Conservation (phyloP, 2,113 vertebrate species). For the Chaetura pelagica region DNA sequence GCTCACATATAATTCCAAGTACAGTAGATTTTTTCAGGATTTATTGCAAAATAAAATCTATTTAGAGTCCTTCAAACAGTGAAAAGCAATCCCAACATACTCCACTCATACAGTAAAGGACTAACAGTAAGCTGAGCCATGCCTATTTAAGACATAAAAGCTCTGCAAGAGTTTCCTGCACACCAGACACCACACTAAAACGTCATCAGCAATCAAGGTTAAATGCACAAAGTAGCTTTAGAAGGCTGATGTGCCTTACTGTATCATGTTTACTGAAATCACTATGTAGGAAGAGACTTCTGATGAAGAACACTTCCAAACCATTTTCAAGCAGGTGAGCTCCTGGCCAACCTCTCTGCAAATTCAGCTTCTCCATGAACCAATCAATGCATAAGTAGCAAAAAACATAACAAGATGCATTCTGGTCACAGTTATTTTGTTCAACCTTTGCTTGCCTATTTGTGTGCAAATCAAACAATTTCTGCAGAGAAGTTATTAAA, state of each 20-base stretch:
- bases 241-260: not conserved
- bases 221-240: not conserved
- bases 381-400: accelerated
- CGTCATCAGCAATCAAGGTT: not conserved
- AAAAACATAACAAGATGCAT: not conserved
- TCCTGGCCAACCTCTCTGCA: not conserved
- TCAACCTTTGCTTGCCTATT: not conserved
- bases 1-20: not conserved
- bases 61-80: not conserved
- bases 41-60: not conserved
- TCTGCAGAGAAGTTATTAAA: not conserved
- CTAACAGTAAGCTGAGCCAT: not conserved
- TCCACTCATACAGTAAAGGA: not conserved
- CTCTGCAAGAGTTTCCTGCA: not conserved
- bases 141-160: not conserved
- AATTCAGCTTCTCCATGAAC: not conserved
- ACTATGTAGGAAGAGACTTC: not conserved
- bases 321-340: not conserved
- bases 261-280: not conserved
- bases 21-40: not conserved
- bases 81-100: not conserved
- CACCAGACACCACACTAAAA: not conserved
- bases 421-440: not conserved
- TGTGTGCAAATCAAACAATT: not conserved
- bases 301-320: not conserved